Evolutionary conservation across 2,888 invertebrate genomes (phyloP).

Genomic region (Hydropsyche betteni): DNA sequence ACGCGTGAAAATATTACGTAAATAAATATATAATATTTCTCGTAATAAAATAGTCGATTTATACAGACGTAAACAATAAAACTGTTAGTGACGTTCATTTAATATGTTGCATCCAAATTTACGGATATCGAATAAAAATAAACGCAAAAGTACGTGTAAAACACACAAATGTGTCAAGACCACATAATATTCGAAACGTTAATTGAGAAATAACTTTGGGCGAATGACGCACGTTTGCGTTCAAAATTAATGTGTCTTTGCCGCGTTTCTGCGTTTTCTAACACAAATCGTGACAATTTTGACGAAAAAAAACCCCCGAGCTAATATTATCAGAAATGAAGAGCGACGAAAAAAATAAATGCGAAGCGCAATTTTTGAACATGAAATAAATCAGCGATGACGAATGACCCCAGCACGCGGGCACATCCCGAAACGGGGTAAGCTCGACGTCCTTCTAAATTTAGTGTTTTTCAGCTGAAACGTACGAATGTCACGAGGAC

Average conservation of each 20-base stretch:
- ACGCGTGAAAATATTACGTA: no score
- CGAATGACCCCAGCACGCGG: not conserved
- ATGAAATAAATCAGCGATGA: constrained; percentile 29
- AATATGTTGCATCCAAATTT: no score
- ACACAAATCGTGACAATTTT: constrained; percentile 10
- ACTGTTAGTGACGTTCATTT: no score
- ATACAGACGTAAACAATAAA: no score
- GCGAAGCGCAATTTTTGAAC: not conserved
- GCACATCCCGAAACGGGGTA: not conserved
- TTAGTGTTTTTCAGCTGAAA: not conserved
- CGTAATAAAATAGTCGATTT: no score
- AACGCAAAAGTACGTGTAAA: no score
- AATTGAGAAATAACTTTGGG: constrained; percentile 33
- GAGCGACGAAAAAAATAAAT: not conserved
- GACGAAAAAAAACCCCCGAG: not conserved
- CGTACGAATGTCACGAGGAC: not conserved
- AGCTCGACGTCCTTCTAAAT: constrained; percentile 1
- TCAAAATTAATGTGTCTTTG: constrained; percentile 33
- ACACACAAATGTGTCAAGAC: constrained; percentile 19
- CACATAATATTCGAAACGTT: constrained; percentile 15
- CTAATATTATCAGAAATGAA: not conserved
- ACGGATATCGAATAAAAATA: no score
- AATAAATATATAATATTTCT: no score
- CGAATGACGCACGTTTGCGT: constrained; percentile 24
- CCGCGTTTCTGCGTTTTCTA: constrained; percentile 9